Percentiles rank a stretch among this genome's conserved stretches.
Evolutionary conservation across 1,140 invertebrate species (phyloP).

Genomic region (Tetragnatha versicolor): DNA sequence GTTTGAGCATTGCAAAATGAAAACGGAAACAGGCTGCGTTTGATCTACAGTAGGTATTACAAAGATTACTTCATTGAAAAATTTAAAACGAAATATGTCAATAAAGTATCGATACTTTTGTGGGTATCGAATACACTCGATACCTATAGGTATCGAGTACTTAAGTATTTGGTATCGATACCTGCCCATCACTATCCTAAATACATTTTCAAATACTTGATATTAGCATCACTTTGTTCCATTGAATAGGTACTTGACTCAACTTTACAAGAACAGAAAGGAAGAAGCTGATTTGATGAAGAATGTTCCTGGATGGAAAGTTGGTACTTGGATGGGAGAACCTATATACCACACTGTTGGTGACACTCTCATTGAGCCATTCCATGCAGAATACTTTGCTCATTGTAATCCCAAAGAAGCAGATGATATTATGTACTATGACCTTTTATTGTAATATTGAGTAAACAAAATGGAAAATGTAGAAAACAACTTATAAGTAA

Average conservation of each 20-base stretch:
- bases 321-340: conserved; percentile 85
- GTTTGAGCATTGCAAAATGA: no score
- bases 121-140: no score
- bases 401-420: conserved; percentile 56
- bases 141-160: no score
- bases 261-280: conserved; percentile 79
- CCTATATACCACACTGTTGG: conserved; percentile 74
- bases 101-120: no score
- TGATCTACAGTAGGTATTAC: no score
- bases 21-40: no score
- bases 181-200: no score
- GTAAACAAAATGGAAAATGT: not conserved
- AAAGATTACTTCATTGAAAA: no score
- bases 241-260: conserved; percentile 73
- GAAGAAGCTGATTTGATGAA: conserved; percentile 86
- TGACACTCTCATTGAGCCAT: conserved; percentile 68
- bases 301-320: conserved; percentile 85
- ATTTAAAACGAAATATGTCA: no score
- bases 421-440: conserved; percentile 8
- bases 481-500: no score
- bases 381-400: conserved; percentile 75
- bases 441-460: conserved; percentile 26
- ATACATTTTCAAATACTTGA: not conserved
- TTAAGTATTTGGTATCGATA: no score
- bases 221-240: conserved; percentile 9